A percentile compares a stretch with the other conserved stretches of the same genome.
Conservation (phyloP, 2,888 invertebrate genomes). For the Drosophila hawaiiensis region DNA sequence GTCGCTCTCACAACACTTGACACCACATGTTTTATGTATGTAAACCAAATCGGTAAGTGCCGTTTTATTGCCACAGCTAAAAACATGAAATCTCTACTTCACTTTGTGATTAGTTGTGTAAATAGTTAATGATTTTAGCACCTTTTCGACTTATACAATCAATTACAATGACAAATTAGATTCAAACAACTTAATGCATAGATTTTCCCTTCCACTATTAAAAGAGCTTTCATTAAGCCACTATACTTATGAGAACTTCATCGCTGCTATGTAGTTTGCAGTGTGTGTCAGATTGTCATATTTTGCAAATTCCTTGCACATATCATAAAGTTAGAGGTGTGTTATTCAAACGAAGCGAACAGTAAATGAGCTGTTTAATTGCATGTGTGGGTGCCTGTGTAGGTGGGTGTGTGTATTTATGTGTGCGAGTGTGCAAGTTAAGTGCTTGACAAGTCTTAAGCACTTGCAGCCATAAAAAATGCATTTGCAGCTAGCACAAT, state of each 20-base stretch:
- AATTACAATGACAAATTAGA: not conserved
- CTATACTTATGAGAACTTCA: not conserved
- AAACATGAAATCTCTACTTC: not conserved
- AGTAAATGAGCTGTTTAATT: conserved; percentile 49
- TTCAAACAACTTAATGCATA: not conserved
- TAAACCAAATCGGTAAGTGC: conserved; percentile 40
- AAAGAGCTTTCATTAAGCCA: not conserved
- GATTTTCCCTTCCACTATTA: not conserved
- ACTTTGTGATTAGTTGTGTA: not conserved
- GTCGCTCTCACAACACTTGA: conserved; percentile 15
- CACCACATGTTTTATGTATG: conserved; percentile 54
- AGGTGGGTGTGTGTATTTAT: conserved; percentile 7
- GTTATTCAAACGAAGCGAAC: conserved; percentile 28
- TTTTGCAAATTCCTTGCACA: conserved; percentile 18
- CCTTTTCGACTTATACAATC: not conserved
- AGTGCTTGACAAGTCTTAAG: conserved; percentile 42
- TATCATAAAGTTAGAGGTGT: conserved; percentile 5
- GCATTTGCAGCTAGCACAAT: conserved; percentile 30
- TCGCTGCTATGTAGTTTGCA: not conserved
- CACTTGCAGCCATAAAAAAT: conserved; percentile 29
- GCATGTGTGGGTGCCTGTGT: conserved; percentile 11
- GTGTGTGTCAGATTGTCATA: conserved; percentile 9
- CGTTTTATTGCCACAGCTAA: conserved; percentile 29
- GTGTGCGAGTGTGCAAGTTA: conserved; percentile 20
- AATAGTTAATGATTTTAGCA: not conserved